Evolutionary conservation across 2,113 vertebrate genomes (phyloP).

Genomic region (Plecturocebus donacophilus): DNA sequence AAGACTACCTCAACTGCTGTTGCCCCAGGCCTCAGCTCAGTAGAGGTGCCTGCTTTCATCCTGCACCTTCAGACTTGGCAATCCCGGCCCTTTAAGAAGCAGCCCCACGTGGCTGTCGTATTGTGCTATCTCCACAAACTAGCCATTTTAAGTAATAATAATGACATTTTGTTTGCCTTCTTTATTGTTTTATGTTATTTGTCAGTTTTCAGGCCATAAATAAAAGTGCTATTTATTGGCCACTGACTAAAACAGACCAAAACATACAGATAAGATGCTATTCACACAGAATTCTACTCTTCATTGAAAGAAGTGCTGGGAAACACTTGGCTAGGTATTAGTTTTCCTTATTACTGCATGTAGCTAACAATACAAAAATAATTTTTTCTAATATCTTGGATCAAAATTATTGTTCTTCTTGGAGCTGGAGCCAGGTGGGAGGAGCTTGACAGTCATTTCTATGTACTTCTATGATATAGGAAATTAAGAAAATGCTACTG

Average conservation of each 20-base stretch:
- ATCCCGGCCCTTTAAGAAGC: not conserved
- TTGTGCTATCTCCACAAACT: fast-evolving
- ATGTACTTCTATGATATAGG: not conserved
- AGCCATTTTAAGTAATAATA: not conserved
- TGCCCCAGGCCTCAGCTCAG: not conserved
- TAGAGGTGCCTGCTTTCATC: fast-evolving
- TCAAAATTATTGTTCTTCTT: not conserved
- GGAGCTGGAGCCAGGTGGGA: not conserved
- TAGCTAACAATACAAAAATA: not conserved
- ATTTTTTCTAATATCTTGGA: not conserved
- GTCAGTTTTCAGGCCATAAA: not conserved
- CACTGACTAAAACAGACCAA: not conserved
- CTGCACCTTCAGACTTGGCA: fast-evolving
- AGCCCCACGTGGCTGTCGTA: not conserved
- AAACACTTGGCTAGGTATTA: not conserved
- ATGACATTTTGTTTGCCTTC: not conserved
- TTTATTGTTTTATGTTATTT: conserved; percentile 22
- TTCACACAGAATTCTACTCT: not conserved
- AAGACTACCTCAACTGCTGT: not conserved
- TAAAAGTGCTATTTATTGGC: not conserved
- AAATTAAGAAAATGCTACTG: conserved; percentile 46
- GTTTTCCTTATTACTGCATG: not conserved
- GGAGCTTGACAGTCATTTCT: not conserved
- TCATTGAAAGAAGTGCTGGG: not conserved
- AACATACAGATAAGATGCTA: not conserved